Base-by-base conservation (phyloP, 2,888 invertebrate genomes). In the Brenthis ino region DNA sequence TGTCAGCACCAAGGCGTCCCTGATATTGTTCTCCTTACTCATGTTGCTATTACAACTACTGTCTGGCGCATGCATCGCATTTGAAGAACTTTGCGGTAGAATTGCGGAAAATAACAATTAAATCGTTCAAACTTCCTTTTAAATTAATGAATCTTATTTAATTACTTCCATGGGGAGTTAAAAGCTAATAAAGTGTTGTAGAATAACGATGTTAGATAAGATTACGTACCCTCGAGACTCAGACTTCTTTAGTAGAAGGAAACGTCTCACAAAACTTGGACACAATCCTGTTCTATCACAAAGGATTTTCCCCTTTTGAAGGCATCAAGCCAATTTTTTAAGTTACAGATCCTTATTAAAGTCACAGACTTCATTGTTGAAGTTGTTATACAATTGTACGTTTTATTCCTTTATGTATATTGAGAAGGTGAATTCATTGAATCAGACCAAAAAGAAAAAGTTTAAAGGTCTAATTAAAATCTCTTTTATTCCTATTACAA, bases 281-380 rank as follows among this genome's bases (percentile, higher is more conserved):
- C 71, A 76, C 75, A 76, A 78, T 77, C 77, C 77, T 73, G 74
- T 77, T 79, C 75, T 68, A 76, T 76, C 74, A 79, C 78, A 79
- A 79, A 79, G 76, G 78, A 77, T 76, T 76, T 75, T 72, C 73
- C 74, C 74, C 74, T 75, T 76, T 78, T 78, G 77, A 76, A 75
- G 76, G 74, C 72, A 74, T 70, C 68, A 74, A 79, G 78, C 76
- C 76, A 77, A 75, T 79, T 79, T 77, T 79, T 78, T 74, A 75
- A 79, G 74, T 76, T 74, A 76, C 74, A 72, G 73, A 67, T 74
- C 74, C 75, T 78, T 81, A 79, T 78, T 78, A 77, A 77, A 77
- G 72, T 75, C 72, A 74, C 74, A 68, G 74, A 74, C 73, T 69
- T 70, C 70, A 70, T 67, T 67, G 70, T 72, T 67, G 73, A 71